Evolutionary conservation across 1,140 invertebrate genomes (phyloP).

Genomic region (Neodiprion fabricii): DNA sequence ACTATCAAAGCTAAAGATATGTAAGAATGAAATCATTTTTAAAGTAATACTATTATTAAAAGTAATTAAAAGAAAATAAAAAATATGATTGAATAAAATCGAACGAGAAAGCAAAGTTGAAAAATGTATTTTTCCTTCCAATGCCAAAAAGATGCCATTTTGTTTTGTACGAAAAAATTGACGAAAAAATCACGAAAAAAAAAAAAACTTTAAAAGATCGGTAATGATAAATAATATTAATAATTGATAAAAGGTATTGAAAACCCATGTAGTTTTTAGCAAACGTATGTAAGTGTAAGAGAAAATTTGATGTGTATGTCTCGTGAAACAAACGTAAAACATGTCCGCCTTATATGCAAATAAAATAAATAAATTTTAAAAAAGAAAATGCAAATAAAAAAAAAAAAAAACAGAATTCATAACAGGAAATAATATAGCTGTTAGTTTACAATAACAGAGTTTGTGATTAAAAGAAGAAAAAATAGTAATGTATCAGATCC

Average conservation of each 20-base stretch:
- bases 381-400: conserved; percentile 23
- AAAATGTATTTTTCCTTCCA: conserved; percentile 60
- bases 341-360: conserved; percentile 59
- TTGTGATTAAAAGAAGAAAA: conserved; percentile 36
- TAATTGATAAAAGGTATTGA: conserved; percentile 32
- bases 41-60: conserved; percentile 28
- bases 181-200: conserved; percentile 49
- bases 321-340: conserved; percentile 44
- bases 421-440: conserved; percentile 39
- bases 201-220: conserved; percentile 8
- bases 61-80: conserved; percentile 23
- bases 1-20: conserved; percentile 43
- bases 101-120: conserved; percentile 36
- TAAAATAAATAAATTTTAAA: conserved; percentile 34
- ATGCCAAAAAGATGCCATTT: conserved; percentile 61
- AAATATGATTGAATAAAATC: conserved; percentile 25
- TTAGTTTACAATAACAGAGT: conserved; percentile 48
- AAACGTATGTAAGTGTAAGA: conserved; percentile 47
- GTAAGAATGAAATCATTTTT: conserved; percentile 40
- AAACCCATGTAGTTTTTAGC: conserved; percentile 44
- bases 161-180: conserved; percentile 54
- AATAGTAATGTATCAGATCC: conserved; percentile 40
- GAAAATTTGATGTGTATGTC: conserved; percentile 50
- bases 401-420: background rate
- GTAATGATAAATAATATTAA: conserved; percentile 19